Base-by-base conservation (phyloP, 2,888 invertebrate genomes). In the Neoitamus cyanurus region DNA sequence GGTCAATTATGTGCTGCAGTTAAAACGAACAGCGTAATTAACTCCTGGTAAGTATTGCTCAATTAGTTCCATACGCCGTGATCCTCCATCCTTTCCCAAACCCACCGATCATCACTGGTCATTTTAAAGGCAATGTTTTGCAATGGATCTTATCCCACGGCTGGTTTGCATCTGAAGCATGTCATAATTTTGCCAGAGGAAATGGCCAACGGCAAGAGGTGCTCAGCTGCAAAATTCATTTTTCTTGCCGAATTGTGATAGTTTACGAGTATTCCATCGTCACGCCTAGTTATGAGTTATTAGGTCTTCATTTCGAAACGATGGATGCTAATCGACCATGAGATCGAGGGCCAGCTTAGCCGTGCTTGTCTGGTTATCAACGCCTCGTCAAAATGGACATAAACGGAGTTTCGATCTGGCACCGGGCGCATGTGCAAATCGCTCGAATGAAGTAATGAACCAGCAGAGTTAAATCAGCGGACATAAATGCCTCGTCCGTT, bases 241-340 rank as follows among this genome's bases (percentile, higher is more conserved):
- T 78, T 78, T 83, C 72, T 83, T 77, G 88, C 87, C 87, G 78
- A 46, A 30, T 78, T 78, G 78, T 20, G 34, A 70, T 30, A 15
- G 88, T 89, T 89, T 88, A 89, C 87, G 89, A 88, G 42, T 87
- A 87, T 87, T 88, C 88, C 87, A 88, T 88, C 88, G 90, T 88
- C 88, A 89, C 88, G 89, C 89, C 90, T 90, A 87, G 89, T 90
- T 90, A 89, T 90, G 88, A 90, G 88, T 88, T 89, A 90, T 89
- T 88, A 89, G 89, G 88, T 88, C 88, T 88, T 88, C 87, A 88
- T 88, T 87, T 88, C 31, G 15, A 37, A 36, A 42, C 30, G 46
- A 72, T 42, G 30, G 15, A 20, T 30, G 31, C 72, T 70, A 70
- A 83, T 83, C 37, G 42, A 83, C 72, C 83, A 30, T 83, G 72